Percentiles rank a stretch among this genome's conserved stretches.
Conservation (phyloP, 2,888 invertebrate genomes). For the Dusona sp. region DNA sequence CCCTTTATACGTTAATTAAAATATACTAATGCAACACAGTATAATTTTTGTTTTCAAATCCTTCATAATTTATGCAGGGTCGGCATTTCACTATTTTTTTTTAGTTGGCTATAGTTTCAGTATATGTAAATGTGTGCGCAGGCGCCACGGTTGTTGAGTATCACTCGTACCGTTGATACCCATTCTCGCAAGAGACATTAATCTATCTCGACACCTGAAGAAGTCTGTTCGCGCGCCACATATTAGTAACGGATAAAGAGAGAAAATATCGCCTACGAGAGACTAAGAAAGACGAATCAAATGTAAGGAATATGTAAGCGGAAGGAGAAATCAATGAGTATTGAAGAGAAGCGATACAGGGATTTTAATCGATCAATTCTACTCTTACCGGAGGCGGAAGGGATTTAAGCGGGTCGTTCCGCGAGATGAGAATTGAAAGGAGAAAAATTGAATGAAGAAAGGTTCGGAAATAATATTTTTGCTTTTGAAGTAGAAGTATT, state of each 20-base stretch:
- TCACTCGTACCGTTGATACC: slow-evolving; percentile 35
- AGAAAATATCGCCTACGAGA: slow-evolving; percentile 4
- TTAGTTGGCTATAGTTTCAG: not conserved
- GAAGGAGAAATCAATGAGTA: not conserved
- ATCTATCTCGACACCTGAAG: slow-evolving; percentile 52
- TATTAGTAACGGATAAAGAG: slow-evolving; percentile 20
- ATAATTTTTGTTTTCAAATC: not conserved
- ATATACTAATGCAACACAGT: no score
- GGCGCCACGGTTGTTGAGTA: slow-evolving; percentile 34
- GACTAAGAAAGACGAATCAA: not conserved
- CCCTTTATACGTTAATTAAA: no score
- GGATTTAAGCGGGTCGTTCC: slow-evolving; percentile 49
- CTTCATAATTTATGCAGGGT: not conserved
- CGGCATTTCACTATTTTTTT: not conserved
- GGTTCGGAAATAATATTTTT: not conserved
- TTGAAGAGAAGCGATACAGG: not conserved
- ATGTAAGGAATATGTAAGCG: not conserved
- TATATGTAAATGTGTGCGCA: not conserved
- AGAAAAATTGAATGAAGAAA: slow-evolving; percentile 11
- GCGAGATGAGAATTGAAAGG: not conserved
- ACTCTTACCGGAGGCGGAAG: slow-evolving; percentile 26
- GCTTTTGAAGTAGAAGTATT: no score
- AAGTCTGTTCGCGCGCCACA: slow-evolving; percentile 26
- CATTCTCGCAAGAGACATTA: slow-evolving; percentile 41
- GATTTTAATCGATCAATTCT: slow-evolving; percentile 69